Base-by-base conservation (phyloP, 2,888 invertebrate genomes). In the Fragum sueziense region DNA sequence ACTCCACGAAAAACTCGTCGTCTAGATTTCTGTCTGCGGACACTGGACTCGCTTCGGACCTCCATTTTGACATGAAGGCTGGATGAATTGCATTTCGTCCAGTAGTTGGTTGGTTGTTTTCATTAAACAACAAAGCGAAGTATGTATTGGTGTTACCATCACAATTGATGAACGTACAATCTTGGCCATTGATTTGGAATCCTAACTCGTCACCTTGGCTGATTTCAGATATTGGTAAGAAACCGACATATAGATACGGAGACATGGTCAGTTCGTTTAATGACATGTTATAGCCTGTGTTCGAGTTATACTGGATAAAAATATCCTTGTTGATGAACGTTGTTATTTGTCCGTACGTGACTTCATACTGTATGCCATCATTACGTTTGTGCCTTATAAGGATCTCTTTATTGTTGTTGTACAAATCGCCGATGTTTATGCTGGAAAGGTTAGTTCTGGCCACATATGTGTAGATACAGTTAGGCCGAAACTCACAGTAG, bases 91-190 rank as follows among this genome's bases (percentile, higher is more conserved):
- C 3, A n/a, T 20, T 68, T 22, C 68, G 76, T 11, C 65, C 71
- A n/a, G 59, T 34, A 7, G 70, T 71, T 1, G 65, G 7, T 2
- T 31, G 4, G 22, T 61, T 20, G 11, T 69, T 51, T 3, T 33
- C 25, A 62, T 82, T 82, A 31, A 73, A 72, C 47, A 74, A 70
- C 20, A 79, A 70, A 0, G 70, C 73, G 4, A 82, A 27, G 34
- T 82, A 82, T 41, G 72, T 80, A 52, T 82, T 82, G 1, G 76
- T 74, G 51, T 82, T 82, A 14, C 72, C 71, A 37, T 82, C 79
- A 22, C 82, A 82, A 33, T 82, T 82, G 0, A 20, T 69, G 37
- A 82, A 82, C 14, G 52, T 25, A 25, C 59, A 74, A 31, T 82
- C 79, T 9, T 29, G 33, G 14, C 76, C 76, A 29, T 65, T 59